These are phyloP conservation scores for Coptotermes formosanus DNA, from an alignment of 1,140 invertebrate genomes.

Conservation along the genomic window DNA sequence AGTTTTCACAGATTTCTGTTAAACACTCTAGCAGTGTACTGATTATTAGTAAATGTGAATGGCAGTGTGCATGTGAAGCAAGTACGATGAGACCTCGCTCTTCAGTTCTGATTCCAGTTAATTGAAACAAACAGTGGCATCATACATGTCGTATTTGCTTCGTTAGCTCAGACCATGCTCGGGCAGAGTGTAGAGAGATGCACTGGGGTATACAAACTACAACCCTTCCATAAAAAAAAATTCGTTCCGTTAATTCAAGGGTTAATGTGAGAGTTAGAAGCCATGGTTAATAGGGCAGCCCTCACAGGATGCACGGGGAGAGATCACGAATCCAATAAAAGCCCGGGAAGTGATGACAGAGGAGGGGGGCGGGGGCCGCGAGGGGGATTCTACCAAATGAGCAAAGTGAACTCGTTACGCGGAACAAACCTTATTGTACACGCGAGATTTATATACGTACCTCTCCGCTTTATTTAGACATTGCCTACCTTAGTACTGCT, in stretches of 20 bases:
- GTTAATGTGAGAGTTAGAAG: neutral
- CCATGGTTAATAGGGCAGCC: neutral
- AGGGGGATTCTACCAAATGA: neutral
- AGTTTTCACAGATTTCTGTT: too few relatives aligned
- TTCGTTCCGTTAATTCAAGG: neutral
- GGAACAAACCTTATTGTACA: neutral
- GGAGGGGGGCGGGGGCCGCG: too few relatives aligned
- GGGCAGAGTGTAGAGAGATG: neutral
- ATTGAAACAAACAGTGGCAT: neutral
- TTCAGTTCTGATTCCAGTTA: too few relatives aligned
- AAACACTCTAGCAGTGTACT: too few relatives aligned
- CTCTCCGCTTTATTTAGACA: neutral
- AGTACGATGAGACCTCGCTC: too few relatives aligned
- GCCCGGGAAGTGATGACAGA: neutral
- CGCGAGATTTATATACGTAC: neutral
- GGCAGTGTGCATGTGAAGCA: too few relatives aligned
- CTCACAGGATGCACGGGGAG: neutral
- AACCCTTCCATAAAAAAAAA: neutral
- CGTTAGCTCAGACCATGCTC: neutral
- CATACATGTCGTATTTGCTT: neutral
- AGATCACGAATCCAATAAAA: slow-evolving; percentile 3
- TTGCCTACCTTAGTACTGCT: neutral
- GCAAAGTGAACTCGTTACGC: neutral
- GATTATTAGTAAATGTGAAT: too few relatives aligned
- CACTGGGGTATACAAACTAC: neutral